Evolutionary conservation across 1,140 invertebrate genomes (phyloP), one percentile per base, ranked within the genome.

Genomic region (Chymomyza costata): DNA sequence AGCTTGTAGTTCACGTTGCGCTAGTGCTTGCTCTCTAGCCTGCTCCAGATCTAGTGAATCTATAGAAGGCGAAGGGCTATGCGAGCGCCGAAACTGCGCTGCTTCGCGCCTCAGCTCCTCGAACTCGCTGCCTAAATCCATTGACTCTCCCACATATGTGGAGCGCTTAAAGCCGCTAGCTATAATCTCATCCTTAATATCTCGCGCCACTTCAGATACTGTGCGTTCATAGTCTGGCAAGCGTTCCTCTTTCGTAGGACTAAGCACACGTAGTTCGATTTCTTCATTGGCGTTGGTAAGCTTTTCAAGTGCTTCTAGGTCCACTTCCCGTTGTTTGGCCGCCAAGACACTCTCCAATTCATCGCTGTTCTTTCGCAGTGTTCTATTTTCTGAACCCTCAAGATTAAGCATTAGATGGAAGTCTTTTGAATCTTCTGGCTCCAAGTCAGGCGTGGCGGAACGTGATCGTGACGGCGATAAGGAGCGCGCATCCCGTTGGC

Each of bases 141-240:
- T 15, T 1, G 80, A 85, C 11, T 83, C 80, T 0, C 83, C 83
- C 1, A 85, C 83, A 34, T 85, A 85, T 3, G 76, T 83, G 17
- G 83, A 85, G 0, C 83, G 67, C 52, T 83, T 84, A 7, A 85
- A 85, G 6, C 67, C 78, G 2, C 54, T 73, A 1, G 68, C 51
- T 3, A 64, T 8, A 0, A 78, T 43, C 30, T 81, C 74, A 6
- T 69, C 50, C 32, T 78, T 82, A 1, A 84, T 47, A 6, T 84
- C 78, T 1, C 58, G 40, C 10, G 70, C 68, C 35, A 68, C 63
- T 18, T 81, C 80, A 0, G 82, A 84, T 3, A 65, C 37, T 0
- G 65, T 82, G 7, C 82, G 69, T 6, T 70, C 71, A 18, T 74
- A 61, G 10, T 64, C 66, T 2, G 49, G n/a, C 8, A 34, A 34